These are phyloP conservation scores for Cerastoderma edule DNA, from an alignment of 2,888 invertebrate genomes.

Conservation along the genomic window DNA sequence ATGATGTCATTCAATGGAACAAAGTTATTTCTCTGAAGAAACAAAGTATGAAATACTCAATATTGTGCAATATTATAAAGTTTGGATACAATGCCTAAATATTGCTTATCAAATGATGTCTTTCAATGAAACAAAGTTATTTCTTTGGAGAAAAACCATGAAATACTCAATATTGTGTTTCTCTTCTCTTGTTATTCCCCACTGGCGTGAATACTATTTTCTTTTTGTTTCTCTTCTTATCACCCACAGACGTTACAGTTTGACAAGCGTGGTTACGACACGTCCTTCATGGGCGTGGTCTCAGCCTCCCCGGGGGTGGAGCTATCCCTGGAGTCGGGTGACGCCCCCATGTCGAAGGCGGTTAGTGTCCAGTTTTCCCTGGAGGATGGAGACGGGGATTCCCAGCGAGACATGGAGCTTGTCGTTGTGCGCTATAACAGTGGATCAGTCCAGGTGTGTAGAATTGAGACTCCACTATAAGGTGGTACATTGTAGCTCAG, in stretches of 20 bases:
- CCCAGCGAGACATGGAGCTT: constrained; percentile 59
- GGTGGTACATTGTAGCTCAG: no score
- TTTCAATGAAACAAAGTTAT: no score
- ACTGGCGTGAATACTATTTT: no score
- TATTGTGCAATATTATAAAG: no score
- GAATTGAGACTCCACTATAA: background rate
- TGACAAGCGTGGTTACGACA: constrained; percentile 22
- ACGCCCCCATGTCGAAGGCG: constrained; percentile 48
- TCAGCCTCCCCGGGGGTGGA: constrained; percentile 57
- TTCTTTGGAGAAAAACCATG: no score
- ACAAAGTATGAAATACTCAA: no score
- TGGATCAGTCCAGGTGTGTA: constrained; percentile 45
- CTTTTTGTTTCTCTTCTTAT: no score
- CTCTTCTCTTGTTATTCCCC: background rate
- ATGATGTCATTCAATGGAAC: no score
- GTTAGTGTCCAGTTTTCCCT: constrained; percentile 54
- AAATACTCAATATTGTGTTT: background rate
- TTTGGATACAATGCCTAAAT: no score
- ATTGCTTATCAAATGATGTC: no score
- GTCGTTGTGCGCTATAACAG: constrained; percentile 62
- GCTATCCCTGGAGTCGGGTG: constrained; percentile 39
- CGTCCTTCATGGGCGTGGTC: constrained; percentile 49
- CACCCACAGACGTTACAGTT: constrained; percentile 22
- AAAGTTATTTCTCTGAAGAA: no score
- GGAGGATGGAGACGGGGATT: constrained; percentile 51